These are phyloP conservation scores for Saturnia pavonia DNA, from an alignment of 2,888 invertebrate species.

Conservation along the genomic window DNA sequence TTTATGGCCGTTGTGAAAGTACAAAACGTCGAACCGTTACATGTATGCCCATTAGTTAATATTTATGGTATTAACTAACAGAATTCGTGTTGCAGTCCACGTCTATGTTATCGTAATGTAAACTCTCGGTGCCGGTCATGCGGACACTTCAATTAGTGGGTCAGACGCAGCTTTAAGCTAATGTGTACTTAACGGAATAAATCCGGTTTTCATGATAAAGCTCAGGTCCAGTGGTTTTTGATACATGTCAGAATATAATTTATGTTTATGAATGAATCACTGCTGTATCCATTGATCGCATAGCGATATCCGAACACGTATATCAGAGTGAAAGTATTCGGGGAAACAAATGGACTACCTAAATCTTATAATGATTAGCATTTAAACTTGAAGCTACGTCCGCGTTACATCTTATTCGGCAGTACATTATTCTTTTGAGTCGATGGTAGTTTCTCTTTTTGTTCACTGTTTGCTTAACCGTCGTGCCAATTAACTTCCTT, in stretches of 20 bases:
- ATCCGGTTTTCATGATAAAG: conserved; percentile 56
- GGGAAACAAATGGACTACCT: conserved; percentile 43
- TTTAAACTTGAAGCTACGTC: conserved; percentile 31
- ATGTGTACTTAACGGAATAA: conserved; percentile 70
- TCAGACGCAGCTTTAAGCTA: conserved; percentile 56
- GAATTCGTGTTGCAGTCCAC: conserved; percentile 41
- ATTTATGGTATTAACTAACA: conserved; percentile 44
- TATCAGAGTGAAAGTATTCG: conserved; percentile 58
- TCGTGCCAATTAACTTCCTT: background rate
- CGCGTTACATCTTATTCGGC: conserved; percentile 22
- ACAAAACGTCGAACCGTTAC: conserved; percentile 47
- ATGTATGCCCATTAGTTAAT: conserved; percentile 36
- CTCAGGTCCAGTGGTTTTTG: conserved; percentile 38
- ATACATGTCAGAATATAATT: conserved; percentile 32
- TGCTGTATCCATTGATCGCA: conserved; percentile 39
- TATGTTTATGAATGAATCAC: conserved; percentile 37
- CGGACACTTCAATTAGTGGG: conserved; percentile 59
- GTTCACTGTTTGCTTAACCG: background rate
- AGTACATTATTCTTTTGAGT: conserved; percentile 7
- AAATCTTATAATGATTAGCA: conserved; percentile 32
- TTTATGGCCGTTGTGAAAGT: conserved; percentile 37
- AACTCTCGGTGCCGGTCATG: conserved; percentile 41
- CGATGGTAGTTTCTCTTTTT: conserved; percentile 6
- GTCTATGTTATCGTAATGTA: conserved; percentile 57
- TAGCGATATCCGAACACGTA: conserved; percentile 47